Evolutionary conservation across 2,888 invertebrate genomes (phyloP), one percentile per base, ranked within the genome.

Genomic region (Platycheirus rosarum): DNA sequence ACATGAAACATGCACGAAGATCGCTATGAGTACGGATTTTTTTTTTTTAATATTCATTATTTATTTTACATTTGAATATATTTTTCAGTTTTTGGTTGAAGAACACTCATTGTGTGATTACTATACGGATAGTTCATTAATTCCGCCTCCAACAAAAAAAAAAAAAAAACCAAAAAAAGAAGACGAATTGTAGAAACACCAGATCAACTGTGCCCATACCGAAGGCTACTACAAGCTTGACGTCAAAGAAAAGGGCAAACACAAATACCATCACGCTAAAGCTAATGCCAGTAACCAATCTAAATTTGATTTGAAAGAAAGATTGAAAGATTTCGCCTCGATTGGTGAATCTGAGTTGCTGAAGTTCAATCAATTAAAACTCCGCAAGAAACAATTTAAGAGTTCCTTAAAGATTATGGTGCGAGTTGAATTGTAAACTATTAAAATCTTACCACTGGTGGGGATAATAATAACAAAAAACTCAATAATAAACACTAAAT

Each of bases 51-150:
- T 40, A 49, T 20, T 0, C 2, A 13, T n/a, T 44, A 1, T 1
- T 11, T 1, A 1, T 18, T n/a, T 5, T 0, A n/a, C 7, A 16
- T n/a, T 23, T 2, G 7, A 16, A 8, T 40, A 63, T n/a, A 74
- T 14, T 20, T 86, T 86, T 35, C 55, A 94, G 95, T 62, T 95
- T 96, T 89, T 97, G 97, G 97, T 92, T 98, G 77, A 97, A 98
- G 89, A 97, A 97, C 89, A 98, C 98, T 42, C 97, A 98, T 90
- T 98, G 98, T 98, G 97, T 98, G 97, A 98, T 89, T 98, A 98
- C 90, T 94, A 95, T 85, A 95, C 96, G 0, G 95, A 95, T 89
- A 91, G 95, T 46, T 91, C 92, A 84, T 94, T 92, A 87, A 90
- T 92, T 62, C 94, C 96, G 70, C 93, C 94, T 53, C 94, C 94